Evolutionary conservation across 2,113 vertebrate genomes (phyloP).

Genomic region (Dunckerocampus dactyliophorus): DNA sequence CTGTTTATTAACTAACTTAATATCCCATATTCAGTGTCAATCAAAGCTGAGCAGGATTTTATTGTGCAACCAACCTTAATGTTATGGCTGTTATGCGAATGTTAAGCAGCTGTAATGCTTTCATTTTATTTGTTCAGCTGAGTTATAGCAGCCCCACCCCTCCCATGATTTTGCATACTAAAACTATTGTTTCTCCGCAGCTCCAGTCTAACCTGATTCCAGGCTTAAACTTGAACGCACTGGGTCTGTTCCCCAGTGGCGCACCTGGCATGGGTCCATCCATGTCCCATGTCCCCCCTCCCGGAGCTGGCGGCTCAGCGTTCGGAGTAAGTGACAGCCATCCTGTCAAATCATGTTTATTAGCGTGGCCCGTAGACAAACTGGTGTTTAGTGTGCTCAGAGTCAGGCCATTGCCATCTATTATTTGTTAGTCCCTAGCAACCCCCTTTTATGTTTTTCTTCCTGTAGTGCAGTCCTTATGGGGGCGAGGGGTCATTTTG

Average conservation of each 20-base stretch:
- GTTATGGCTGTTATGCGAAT: not conserved
- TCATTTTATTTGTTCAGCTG: not conserved
- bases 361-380: not conserved
- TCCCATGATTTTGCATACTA: too few species aligned
- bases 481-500: constrained; percentile 69
- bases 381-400: not conserved
- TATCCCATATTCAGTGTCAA: too few species aligned
- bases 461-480: constrained; percentile 71
- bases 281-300: constrained; percentile 81
- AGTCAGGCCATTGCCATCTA: constrained; percentile 10
- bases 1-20: too few species aligned
- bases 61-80: too few species aligned
- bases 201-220: constrained; percentile 98
- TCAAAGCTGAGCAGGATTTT: too few species aligned
- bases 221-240: constrained; percentile 94
- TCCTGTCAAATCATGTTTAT: not conserved
- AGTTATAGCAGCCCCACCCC: not conserved
- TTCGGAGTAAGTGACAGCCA: constrained; percentile 83
- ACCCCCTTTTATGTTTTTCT: constrained; percentile 57
- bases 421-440: constrained; percentile 6
- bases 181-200: constrained; percentile 63
- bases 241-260: constrained; percentile 92
- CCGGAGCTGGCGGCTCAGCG: constrained; percentile 83
- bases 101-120: not conserved
- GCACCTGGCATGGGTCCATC: constrained; percentile 86